Base-by-base conservation (phyloP, 2,797 vertebrate species). In the Enteromius thamalakanensis region DNA sequence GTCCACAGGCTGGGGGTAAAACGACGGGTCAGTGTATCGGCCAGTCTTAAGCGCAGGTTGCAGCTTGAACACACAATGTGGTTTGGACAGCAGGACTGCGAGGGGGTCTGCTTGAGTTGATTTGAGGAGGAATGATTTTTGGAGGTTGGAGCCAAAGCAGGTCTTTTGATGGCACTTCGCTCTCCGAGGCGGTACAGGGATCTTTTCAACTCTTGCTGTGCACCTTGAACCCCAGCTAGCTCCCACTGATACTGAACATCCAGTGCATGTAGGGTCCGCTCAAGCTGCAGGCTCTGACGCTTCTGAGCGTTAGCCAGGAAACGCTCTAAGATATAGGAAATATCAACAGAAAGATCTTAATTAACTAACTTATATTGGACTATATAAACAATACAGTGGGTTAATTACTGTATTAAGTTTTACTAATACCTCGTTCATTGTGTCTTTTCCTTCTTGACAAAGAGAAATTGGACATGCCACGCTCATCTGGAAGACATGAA, bases 1-100 rank as follows among this genome's bases (percentile, higher is more conserved):
- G 87, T 89, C 87, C 88, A 89, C 71, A 89, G 83, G 12, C 85
- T 80, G 3, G 80, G 85, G 45, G 86, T 90, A 74, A 90, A 88
- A 37, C 75, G 70, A 3, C 67, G 80, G 1, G 76, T 83, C 23
- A 85, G 42, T 0, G 60, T 40, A n/a, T 89, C 87, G 0, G 89
- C 84, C 84, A 89, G 83, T 72, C 87, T 77, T 70, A 89, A 71
- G 15, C 82, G 82, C 15, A 86, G 85, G 76, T 89, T 88, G 65
- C 87, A 90, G 51, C 71, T 87, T 26, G 87, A 89, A 76, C 87
- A 87, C 53, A 90, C 55, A 3, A 89, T 88, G 82, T 86, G 86
- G 69, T 90, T 88, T 42, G 89, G 87, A 62, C 85, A 90, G 81
- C 86, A 87, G n/a, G 75, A 82, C 81, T 82, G 82, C 0, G 21